These are phyloP conservation scores for Mimachlamys varia DNA, from an alignment of 2,888 invertebrate species.

Conservation along the genomic window DNA sequence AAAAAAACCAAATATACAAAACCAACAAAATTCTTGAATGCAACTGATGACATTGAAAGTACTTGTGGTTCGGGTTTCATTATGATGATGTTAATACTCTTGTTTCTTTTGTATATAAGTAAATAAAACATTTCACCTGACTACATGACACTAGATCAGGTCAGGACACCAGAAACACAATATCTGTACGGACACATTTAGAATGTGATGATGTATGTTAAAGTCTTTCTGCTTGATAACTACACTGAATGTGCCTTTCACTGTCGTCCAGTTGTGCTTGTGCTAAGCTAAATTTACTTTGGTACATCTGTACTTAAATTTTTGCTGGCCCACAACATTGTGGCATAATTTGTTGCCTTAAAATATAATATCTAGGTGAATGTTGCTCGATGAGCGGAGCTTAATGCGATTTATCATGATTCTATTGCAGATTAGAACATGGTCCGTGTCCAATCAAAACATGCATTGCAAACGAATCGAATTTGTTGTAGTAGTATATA, in stretches of 20 bases:
- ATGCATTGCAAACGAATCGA: too few relatives aligned
- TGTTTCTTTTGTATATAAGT: background rate
- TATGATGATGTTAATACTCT: background rate
- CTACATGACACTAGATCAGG: background rate
- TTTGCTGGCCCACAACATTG: background rate
- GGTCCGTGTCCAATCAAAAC: too few relatives aligned
- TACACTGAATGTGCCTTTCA: conserved; percentile 11
- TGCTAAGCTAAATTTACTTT: background rate
- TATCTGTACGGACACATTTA: background rate
- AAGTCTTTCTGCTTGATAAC: background rate
- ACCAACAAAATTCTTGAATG: too few relatives aligned
- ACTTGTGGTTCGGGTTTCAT: background rate
- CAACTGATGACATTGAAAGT: background rate
- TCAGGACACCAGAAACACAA: too few relatives aligned
- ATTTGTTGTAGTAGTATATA: too few relatives aligned
- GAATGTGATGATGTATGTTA: background rate
- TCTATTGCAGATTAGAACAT: too few relatives aligned
- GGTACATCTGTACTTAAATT: too few relatives aligned
- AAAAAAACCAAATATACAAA: too few relatives aligned
- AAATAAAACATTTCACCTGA: background rate
- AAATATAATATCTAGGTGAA: too few relatives aligned
- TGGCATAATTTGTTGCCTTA: too few relatives aligned
- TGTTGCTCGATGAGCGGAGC: too few relatives aligned
- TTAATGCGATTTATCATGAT: too few relatives aligned
- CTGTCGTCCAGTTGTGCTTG: background rate